Conservation (phyloP, 2,113 vertebrate genomes). For the Lontra canadensis region DNA sequence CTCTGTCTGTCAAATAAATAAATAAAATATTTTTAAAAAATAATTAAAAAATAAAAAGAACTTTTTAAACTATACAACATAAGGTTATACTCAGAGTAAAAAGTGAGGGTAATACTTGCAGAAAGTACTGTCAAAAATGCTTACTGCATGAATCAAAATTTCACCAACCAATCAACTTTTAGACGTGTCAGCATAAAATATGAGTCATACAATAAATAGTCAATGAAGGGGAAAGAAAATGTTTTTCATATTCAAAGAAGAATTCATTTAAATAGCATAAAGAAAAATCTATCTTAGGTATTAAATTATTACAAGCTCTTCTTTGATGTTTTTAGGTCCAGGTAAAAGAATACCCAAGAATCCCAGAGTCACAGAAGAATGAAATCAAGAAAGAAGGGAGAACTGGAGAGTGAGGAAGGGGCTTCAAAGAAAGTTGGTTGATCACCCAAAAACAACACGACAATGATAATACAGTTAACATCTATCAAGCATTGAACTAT, state of each 20-base stretch:
- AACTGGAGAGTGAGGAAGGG: not conserved
- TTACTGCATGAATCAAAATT: not conserved
- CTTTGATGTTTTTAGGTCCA: not conserved
- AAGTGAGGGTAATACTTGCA: not conserved
- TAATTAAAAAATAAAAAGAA: not conserved
- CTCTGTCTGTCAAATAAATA: no score
- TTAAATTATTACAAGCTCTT: not conserved
- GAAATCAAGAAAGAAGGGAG: not conserved
- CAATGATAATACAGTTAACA: not conserved
- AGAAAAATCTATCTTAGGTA: not conserved
- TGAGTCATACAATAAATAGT: not conserved
- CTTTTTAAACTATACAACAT: not conserved
- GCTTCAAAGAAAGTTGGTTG: not conserved
- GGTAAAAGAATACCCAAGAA: not conserved
- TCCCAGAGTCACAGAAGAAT: not conserved
- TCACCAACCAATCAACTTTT: not conserved
- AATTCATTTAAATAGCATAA: not conserved
- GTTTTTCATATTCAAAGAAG: not conserved
- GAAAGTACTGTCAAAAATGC: not conserved
- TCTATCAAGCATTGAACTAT: not conserved
- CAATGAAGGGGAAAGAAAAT: not conserved
- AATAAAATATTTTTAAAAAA: no score
- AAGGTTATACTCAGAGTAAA: not conserved
- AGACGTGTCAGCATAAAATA: not conserved
- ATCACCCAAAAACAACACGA: not conserved